Conservation (phyloP, 2,113 vertebrate species). For the Xenopus borealis region DNA sequence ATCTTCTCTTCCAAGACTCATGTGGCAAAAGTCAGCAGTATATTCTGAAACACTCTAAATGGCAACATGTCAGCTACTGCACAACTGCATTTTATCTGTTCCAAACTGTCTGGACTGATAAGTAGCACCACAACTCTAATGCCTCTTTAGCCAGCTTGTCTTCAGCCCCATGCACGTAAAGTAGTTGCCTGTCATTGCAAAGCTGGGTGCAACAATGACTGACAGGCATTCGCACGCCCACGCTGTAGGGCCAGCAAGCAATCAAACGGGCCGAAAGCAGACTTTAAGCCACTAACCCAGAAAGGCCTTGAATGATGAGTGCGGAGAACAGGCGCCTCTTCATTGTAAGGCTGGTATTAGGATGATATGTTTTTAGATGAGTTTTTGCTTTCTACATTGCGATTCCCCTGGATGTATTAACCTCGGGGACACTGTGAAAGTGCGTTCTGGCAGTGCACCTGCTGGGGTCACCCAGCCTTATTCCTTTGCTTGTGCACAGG, state of each 20-base stretch:
- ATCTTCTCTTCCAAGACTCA: too few relatives aligned
- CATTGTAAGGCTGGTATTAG: conserved; percentile 63
- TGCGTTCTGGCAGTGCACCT: conserved; percentile 63
- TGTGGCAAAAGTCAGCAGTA: too few relatives aligned
- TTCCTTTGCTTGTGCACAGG: conserved; percentile 51
- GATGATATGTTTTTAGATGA: conserved; percentile 77
- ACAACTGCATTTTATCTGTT: too few relatives aligned
- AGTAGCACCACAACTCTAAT: too few relatives aligned
- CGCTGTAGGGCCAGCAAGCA: conserved; percentile 24
- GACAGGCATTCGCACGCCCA: conserved; percentile 36
- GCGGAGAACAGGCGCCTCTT: conserved; percentile 56
- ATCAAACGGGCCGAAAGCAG: conserved; percentile 20
- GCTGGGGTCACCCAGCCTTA: conserved; percentile 69
- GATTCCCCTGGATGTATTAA: conserved; percentile 70
- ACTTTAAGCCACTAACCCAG: conserved; percentile 45
- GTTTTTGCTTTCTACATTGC: conserved; percentile 67
- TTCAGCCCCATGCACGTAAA: background rate
- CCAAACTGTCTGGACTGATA: too few relatives aligned
- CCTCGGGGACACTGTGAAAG: conserved; percentile 62
- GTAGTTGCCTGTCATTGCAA: conserved; percentile 12
- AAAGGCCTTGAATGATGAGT: conserved; percentile 42
- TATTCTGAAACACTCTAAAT: too few relatives aligned
- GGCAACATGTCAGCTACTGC: too few relatives aligned
- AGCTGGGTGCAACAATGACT: conserved; percentile 26
- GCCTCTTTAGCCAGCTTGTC: too few relatives aligned